phyloP scores from a whole-genome alignment of 1,140 invertebrate species.

The Saccostrea glomerata region DNA sequence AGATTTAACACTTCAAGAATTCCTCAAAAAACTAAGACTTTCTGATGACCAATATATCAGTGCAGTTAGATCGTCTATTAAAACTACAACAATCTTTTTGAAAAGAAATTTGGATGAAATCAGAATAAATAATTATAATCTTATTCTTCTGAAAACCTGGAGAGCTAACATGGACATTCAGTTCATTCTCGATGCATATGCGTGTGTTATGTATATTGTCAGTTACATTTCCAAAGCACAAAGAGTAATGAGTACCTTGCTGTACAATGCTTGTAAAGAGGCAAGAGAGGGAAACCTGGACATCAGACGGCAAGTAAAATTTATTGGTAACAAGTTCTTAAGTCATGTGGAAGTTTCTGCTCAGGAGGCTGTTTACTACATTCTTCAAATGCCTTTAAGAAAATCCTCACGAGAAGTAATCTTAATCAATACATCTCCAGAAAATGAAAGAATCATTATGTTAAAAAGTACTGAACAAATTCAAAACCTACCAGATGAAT shows the following conservation, averaged over 20 bases:
- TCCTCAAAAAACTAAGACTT: background rate
- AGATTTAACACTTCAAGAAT: constrained; percentile 28
- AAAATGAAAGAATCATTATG: constrained; percentile 41
- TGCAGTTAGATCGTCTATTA: background rate
- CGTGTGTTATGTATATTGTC: constrained; percentile 58
- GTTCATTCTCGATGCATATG: constrained; percentile 57
- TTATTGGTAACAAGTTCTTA: constrained; percentile 49
- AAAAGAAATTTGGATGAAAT: constrained; percentile 29
- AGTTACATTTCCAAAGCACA: constrained; percentile 61
- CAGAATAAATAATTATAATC: constrained; percentile 43
- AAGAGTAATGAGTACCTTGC: constrained; percentile 51
- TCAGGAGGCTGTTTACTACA: constrained; percentile 51
- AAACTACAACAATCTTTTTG: constrained; percentile 28
- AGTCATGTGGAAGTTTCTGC: constrained; percentile 51
- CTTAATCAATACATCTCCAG: constrained; percentile 55
- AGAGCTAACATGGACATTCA: constrained; percentile 52
- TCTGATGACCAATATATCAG: constrained; percentile 33
- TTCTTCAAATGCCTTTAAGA: constrained; percentile 15
- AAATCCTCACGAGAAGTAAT: constrained; percentile 49
- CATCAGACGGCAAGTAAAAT: constrained; percentile 47
- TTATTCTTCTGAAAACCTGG: constrained; percentile 28
- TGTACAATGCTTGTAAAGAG: constrained; percentile 41
- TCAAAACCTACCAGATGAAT: constrained; percentile 3
- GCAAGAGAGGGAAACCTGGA: constrained; percentile 44
- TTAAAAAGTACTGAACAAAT: constrained; percentile 34